Evolutionary conservation across 1,140 invertebrate genomes (phyloP).

Genomic region (Drosophila nasuta): DNA sequence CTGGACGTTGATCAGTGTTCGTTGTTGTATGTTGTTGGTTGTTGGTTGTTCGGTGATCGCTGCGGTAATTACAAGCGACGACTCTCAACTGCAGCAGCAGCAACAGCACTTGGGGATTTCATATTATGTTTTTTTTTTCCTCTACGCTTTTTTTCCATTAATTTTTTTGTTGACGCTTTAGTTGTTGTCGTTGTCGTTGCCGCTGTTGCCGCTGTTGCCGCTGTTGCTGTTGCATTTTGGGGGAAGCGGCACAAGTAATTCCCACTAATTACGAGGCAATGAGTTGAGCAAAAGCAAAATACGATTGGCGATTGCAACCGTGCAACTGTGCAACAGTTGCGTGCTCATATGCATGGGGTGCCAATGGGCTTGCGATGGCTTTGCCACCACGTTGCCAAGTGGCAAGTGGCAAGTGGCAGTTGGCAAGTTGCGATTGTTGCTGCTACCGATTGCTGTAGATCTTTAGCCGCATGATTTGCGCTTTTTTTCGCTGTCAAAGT

Average conservation of each 20-base stretch:
- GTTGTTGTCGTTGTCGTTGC: constrained; percentile 14
- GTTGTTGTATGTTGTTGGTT: constrained; percentile 6
- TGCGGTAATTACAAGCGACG: constrained; percentile 62
- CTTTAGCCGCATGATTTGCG: constrained; percentile 75
- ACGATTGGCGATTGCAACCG: constrained; percentile 44
- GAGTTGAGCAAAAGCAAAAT: constrained; percentile 69
- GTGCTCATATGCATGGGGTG: constrained; percentile 44
- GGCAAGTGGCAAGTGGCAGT: background rate
- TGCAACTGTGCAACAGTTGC: constrained; percentile 50
- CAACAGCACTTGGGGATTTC: constrained; percentile 31
- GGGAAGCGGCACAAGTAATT: constrained; percentile 69
- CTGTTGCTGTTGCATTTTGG: constrained; percentile 51
- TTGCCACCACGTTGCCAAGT: constrained; percentile 6
- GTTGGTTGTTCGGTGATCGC: constrained; percentile 39
- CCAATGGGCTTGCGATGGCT: constrained; percentile 28
- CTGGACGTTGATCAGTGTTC: constrained; percentile 31
- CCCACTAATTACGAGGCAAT: constrained; percentile 82
- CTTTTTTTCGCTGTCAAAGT: constrained; percentile 41
- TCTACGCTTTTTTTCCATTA: background rate
- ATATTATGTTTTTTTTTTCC: background rate
- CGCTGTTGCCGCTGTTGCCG: constrained; percentile 27
- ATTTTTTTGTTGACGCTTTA: constrained; percentile 15
- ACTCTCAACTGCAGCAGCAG: constrained; percentile 44
- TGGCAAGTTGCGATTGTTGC: constrained; percentile 1
- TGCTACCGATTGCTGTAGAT: constrained; percentile 41